Percentiles rank a stretch among this genome's conserved stretches.
These are phyloP conservation scores for Carterocephalus palaemon DNA, from an alignment of 2,888 invertebrate genomes.

Conservation along the genomic window DNA sequence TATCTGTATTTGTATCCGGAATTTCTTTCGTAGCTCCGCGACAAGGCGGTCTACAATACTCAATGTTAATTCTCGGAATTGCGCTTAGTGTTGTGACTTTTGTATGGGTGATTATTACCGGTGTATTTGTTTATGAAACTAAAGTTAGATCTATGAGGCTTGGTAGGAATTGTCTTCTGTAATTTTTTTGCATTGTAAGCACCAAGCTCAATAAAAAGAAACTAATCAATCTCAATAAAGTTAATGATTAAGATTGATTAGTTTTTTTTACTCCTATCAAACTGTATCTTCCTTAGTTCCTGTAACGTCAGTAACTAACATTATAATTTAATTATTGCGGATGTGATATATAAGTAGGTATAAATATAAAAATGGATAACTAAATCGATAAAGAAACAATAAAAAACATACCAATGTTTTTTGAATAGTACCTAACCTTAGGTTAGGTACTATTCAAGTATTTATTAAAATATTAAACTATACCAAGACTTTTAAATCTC, in stretches of 20 bases:
- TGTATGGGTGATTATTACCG: conserved; percentile 56
- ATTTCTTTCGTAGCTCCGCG: conserved; percentile 49
- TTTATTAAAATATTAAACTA: too few relatives aligned
- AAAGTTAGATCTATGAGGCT: conserved; percentile 51
- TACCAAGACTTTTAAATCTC: too few relatives aligned
- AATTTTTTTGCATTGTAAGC: too few relatives aligned
- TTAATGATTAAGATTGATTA: too few relatives aligned
- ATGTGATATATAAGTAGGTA: conserved; percentile 1
- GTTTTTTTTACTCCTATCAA: too few relatives aligned
- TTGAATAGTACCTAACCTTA: too few relatives aligned
- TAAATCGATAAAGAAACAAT: too few relatives aligned
- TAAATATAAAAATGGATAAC: not conserved
- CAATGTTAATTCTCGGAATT: conserved; percentile 55
- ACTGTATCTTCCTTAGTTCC: too few relatives aligned
- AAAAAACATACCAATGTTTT: too few relatives aligned
- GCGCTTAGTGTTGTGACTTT: conserved; percentile 47
- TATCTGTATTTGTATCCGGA: conserved; percentile 52
- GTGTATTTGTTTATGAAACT: conserved; percentile 49
- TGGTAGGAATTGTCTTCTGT: conserved; percentile 28
- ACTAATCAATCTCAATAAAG: not conserved
- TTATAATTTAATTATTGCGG: not conserved
- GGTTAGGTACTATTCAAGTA: too few relatives aligned
- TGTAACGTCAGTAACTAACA: not conserved
- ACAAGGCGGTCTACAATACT: conserved; percentile 51
- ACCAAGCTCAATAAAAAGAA: not conserved